Evolutionary conservation across 2,113 vertebrate species (phyloP), one percentile per base, ranked within the genome.

Genomic region (Barnardius zonarius): DNA sequence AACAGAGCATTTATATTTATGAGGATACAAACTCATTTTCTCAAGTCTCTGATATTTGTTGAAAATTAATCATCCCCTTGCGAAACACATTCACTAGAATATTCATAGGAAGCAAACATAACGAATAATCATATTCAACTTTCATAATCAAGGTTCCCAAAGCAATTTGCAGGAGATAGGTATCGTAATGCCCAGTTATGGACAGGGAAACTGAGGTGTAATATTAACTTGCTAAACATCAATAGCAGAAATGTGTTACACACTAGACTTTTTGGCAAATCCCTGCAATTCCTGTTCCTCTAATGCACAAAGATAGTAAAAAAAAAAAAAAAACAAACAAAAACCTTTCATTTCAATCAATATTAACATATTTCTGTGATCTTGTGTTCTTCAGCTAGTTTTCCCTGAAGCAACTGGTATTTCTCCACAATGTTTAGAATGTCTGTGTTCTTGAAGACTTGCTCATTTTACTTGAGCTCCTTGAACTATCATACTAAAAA

Each of bases 1-100:
- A 96, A 95, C 94, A 92, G 93, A 93, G 90, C 92, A 96, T 96
- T 96, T 96, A 96, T 96, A 97, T 97, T 97, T 96, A 97, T 96
- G 93, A 97, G 94, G 68, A 90, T 83, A 96, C 92, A 95, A 95
- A 96, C 90, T 94, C 79, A 83, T 94, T 97, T 96, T 96, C 92
- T 96, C 94, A 94, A 92, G 92, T 90, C 95, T 94, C 90, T 2
- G 10, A 96, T 96, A 97, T 96, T 96, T 96, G 95, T 90, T 94
- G 96, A 96, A 97, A 96, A 96, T 94, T 97, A 96, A 96, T 96
- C 96, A 96, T 95, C 94, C 93, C 90, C 93, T 90, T 92, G 95
- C 1, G 41, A 96, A 96, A 96, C 83, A 94, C 75, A 78, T 92
- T 88, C 93, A 92, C 95, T 95, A 94, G 86, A 96, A 97, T 97